Evolutionary conservation across 2,888 invertebrate genomes (phyloP).

Genomic region (Lamellibrachia satsuma): DNA sequence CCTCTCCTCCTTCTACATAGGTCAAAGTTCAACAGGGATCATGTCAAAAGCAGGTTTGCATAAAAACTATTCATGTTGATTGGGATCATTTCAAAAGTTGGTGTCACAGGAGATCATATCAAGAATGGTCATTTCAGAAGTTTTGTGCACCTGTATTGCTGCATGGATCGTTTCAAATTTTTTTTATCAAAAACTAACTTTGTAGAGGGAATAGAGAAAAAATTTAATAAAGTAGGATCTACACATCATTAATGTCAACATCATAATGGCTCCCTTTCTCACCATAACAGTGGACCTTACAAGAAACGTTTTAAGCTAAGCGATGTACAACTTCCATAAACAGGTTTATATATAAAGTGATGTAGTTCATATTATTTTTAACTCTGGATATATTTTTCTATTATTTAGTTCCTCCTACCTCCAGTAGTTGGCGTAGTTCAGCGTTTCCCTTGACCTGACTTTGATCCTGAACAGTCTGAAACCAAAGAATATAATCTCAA

Average conservation of each 20-base stretch:
- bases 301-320: neutral
- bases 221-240: neutral
- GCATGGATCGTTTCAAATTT: neutral
- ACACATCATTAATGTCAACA: neutral
- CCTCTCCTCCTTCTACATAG: slow-evolving; percentile 53
- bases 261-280: neutral
- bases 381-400: neutral
- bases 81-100: neutral
- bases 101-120: neutral
- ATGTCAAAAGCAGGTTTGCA: neutral
- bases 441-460: slow-evolving; percentile 56
- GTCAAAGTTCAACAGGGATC: neutral
- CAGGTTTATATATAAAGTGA: neutral
- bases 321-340: neutral
- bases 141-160: neutral
- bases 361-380: neutral
- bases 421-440: slow-evolving; percentile 58
- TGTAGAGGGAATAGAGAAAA: neutral
- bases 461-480: slow-evolving; percentile 52
- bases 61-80: neutral
- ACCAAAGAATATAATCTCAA: neutral
- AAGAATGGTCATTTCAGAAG: neutral
- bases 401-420: slow-evolving; percentile 44
- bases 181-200: neutral
- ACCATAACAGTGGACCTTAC: neutral